Evolutionary conservation across 35 echinoderm and acorn worm genomes (phyloP).

Genomic region (Lytechinus variegatus): DNA sequence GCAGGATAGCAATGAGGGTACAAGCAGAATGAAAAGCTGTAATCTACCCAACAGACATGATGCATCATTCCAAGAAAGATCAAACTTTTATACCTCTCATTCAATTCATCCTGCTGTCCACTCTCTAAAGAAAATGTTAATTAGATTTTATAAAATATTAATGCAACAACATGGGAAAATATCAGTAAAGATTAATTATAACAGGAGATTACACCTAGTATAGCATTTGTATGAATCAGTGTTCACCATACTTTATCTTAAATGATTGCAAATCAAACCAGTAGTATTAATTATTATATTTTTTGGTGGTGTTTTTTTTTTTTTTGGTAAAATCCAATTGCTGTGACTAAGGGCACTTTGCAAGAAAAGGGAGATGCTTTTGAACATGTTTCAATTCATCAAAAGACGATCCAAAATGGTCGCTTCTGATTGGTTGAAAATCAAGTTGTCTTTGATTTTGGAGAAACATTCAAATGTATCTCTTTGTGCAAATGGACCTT

Average conservation of each 20-base stretch:
- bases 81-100: constrained; percentile 23
- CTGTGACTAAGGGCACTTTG: too few relatives aligned
- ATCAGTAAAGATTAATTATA: background rate
- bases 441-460: too few relatives aligned
- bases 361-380: too few relatives aligned
- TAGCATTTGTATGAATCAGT: background rate
- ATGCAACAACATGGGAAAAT: background rate
- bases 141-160: background rate
- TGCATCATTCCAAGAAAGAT: constrained; percentile 21
- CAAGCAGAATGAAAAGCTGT: background rate
- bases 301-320: too few relatives aligned
- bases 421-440: too few relatives aligned
- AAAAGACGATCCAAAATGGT: too few relatives aligned
- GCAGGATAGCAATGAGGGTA: background rate
- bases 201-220: background rate
- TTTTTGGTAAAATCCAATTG: too few relatives aligned
- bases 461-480: too few relatives aligned
- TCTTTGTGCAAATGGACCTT: too few relatives aligned
- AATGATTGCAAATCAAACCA: too few relatives aligned
- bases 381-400: too few relatives aligned
- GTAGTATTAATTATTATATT: too few relatives aligned
- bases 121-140: background rate
- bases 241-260: background rate
- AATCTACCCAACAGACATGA: background rate
- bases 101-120: constrained; percentile 20